Percentiles rank a stretch among this genome's conserved stretches.
Conservation (phyloP, 2,113 vertebrate genomes). For the Aegotheles bennettii region DNA sequence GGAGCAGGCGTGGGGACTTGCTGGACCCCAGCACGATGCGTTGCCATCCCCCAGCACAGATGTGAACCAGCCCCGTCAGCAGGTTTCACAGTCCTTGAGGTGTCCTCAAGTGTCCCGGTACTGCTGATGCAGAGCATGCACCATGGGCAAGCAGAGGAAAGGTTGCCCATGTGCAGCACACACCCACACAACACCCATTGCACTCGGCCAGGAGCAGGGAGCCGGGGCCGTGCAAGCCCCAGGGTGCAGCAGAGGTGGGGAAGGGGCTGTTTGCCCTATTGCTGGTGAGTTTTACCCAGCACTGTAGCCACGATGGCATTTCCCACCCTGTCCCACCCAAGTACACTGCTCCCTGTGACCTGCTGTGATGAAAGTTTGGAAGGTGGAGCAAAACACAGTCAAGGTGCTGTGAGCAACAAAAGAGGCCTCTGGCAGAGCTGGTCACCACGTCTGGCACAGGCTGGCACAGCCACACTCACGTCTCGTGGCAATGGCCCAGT, state of each 20-base stretch:
- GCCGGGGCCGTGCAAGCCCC: background rate
- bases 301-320: accelerated
- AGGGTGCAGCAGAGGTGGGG: background rate
- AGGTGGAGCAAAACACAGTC: background rate
- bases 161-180: background rate
- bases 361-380: background rate
- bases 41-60: background rate
- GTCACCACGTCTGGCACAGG: background rate
- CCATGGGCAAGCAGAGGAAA: background rate
- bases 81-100: constrained; percentile 23
- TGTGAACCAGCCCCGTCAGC: background rate
- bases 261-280: background rate
- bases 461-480: background rate
- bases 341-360: background rate
- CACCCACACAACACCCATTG: background rate
- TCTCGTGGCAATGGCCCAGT: background rate
- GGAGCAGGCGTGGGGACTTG: accelerated
- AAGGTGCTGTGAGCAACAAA: background rate
- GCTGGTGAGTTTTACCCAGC: background rate
- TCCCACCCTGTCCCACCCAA: background rate
- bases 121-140: background rate
- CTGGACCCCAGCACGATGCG: accelerated
- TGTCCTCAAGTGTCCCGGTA: background rate
- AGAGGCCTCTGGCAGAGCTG: background rate
- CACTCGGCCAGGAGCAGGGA: background rate